Evolutionary conservation across 2,888 invertebrate species (phyloP), one percentile per base, ranked within the genome.

Genomic region (Anodontia alba): DNA sequence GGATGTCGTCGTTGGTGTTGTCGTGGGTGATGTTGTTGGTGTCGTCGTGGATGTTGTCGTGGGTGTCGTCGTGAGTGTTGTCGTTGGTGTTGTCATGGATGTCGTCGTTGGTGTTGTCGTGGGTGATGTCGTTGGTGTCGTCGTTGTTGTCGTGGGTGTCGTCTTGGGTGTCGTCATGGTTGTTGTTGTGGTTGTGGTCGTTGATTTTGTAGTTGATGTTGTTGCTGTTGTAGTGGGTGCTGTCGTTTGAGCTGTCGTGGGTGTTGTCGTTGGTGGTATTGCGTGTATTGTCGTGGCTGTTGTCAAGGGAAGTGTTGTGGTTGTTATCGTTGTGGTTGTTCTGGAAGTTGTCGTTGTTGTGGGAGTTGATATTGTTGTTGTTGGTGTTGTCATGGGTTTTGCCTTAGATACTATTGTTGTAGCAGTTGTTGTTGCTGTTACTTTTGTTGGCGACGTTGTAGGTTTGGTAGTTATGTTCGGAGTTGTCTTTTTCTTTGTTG

Each of bases 161-260:
- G 51, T 10, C 20, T 51, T 51, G 20, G 8, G 8, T 12, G 51
- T 51, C 20, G 20, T 10, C 20, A 5, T 51, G 42, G 42, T 42
- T 51, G 51, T 51, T 51, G 51, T 51, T n/a, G 51, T 51, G 51
- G 51, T 51, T 51, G n/a, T n/a, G n/a, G n/a, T n/a, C n/a, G n/a
- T n/a, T n/a, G n/a, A n/a, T n/a, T n/a, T n/a, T n/a, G n/a, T 51
- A 20, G 20, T 51, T 51, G 51, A 15, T 51, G 20, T 10, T 20
- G 8, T 51, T 7, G 51, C 20, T 51, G 51, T 51, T 51, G 51
- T 17, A 5, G 17, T 12, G 8, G 8, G 8, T 7, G 51, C 20
- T 51, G 51, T 17, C 20, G 8, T 51, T 51, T 17, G 5, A 5
- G 51, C 20, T 51, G 17, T 51, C 20, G 51, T 51, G 5, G 51